Conservation (phyloP, 1,140 invertebrate species). For the Leucophenga varia region DNA sequence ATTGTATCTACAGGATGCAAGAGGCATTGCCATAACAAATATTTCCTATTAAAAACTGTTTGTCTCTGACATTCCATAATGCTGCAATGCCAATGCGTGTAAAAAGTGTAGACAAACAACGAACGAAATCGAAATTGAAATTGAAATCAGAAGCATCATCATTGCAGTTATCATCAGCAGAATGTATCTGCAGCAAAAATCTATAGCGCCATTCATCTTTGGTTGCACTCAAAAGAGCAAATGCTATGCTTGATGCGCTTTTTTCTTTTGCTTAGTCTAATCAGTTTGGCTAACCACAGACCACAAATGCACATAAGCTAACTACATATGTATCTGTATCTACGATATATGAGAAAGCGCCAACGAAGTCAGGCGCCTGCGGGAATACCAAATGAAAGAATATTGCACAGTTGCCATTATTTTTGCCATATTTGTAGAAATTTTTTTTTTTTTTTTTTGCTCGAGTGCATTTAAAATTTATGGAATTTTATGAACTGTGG, state of each 20-base stretch:
- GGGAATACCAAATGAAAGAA: too few species aligned
- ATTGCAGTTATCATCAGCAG: conserved; percentile 27
- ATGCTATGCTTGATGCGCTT: conserved; percentile 3
- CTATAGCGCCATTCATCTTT: neutral
- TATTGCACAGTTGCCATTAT: too few species aligned
- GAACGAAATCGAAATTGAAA: conserved; percentile 47
- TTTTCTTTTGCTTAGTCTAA: conserved; percentile 17
- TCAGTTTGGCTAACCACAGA: conserved; percentile 25
- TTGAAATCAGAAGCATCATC: conserved; percentile 44
- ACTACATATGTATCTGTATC: too few species aligned
- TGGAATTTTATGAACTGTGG: too few species aligned
- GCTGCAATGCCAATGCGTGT: conserved; percentile 16
- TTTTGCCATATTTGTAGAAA: too few species aligned
- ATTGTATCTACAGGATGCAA: neutral
- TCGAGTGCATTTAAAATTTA: too few species aligned
- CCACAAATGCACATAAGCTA: conserved; percentile 19
- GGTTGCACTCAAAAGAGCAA: neutral
- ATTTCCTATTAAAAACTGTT: conserved; percentile 37
- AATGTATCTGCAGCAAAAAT: conserved; percentile 1
- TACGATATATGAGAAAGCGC: too few species aligned
- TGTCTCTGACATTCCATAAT: conserved; percentile 34
- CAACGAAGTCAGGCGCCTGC: too few species aligned
- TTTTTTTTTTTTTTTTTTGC: too few species aligned
- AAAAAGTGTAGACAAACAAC: too few species aligned
- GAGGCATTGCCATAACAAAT: neutral